phyloP scores from a whole-genome alignment of 2,113 vertebrate genomes.

The Bubo scandiacus region DNA sequence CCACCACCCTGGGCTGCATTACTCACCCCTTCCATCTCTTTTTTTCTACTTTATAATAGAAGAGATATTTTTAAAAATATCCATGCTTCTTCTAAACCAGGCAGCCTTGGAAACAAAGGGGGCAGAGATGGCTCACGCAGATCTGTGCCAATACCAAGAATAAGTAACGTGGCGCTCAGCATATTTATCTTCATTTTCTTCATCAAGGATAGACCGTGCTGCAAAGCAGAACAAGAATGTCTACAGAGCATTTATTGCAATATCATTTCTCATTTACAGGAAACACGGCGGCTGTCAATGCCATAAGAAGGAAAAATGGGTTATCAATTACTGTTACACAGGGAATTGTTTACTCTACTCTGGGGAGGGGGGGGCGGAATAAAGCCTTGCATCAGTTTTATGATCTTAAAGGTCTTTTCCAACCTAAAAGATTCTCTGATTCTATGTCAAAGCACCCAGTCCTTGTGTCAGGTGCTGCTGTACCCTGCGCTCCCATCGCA shows the following conservation, averaged over 20 bases:
- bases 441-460: not conserved
- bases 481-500: not conserved
- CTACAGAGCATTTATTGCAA: not conserved
- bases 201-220: not conserved
- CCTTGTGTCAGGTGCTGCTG: not conserved
- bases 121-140: not conserved
- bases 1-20: not conserved
- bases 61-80: not conserved
- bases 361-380: not conserved
- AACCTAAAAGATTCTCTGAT: not conserved
- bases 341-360: not conserved
- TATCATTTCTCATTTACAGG: not conserved
- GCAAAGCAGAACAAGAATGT: not conserved
- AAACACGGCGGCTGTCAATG: not conserved
- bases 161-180: not conserved
- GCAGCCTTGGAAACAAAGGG: conserved; percentile 28
- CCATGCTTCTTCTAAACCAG: not conserved
- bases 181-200: conserved; percentile 37
- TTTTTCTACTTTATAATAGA: not conserved
- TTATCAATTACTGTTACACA: not conserved
- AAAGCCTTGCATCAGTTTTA: not conserved
- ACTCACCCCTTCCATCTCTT: not conserved
- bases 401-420: not conserved
- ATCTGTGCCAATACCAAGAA: not conserved
- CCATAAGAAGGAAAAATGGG: not conserved